Evolutionary conservation across 2,888 invertebrate species (phyloP).

Genomic region (Brachylomia viminalis): DNA sequence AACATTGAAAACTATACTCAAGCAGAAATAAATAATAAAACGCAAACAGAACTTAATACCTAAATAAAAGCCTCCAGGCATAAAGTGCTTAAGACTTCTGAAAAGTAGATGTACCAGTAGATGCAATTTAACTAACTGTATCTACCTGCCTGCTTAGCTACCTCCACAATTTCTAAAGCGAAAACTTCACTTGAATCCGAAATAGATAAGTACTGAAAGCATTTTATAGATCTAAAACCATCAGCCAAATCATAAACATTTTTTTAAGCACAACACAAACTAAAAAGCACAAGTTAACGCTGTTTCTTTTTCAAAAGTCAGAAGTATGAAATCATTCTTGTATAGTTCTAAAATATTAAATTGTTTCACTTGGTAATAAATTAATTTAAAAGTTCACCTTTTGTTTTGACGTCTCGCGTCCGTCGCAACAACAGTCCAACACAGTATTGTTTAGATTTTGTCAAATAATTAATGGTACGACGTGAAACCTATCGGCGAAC

Average conservation of each 20-base stretch:
- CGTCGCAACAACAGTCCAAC: slow-evolving; percentile 20
- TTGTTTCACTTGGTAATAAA: slow-evolving; percentile 25
- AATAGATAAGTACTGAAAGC: not conserved
- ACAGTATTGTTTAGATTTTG: slow-evolving; percentile 47
- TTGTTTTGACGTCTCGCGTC: slow-evolving; percentile 45
- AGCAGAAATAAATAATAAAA: too few relatives aligned
- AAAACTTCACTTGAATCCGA: too few relatives aligned
- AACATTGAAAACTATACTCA: too few relatives aligned
- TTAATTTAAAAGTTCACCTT: slow-evolving; percentile 16
- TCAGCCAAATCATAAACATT: not conserved
- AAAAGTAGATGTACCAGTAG: too few relatives aligned
- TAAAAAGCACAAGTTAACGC: not conserved
- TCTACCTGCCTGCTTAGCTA: too few relatives aligned
- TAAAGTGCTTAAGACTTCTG: not conserved
- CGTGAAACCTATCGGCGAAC: slow-evolving; percentile 41
- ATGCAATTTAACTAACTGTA: not conserved
- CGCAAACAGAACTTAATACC: too few relatives aligned
- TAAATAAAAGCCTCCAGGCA: too few relatives aligned
- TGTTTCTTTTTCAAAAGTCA: slow-evolving; percentile 1
- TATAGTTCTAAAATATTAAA: slow-evolving; percentile 9
- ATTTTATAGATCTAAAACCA: not conserved
- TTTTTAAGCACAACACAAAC: slow-evolving; percentile 1
- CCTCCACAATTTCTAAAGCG: too few relatives aligned
- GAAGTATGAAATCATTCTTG: not conserved
- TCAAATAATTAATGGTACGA: slow-evolving; percentile 35